Base-by-base conservation (phyloP, 2,797 vertebrate genomes). In the Nyctibius grandis region DNA sequence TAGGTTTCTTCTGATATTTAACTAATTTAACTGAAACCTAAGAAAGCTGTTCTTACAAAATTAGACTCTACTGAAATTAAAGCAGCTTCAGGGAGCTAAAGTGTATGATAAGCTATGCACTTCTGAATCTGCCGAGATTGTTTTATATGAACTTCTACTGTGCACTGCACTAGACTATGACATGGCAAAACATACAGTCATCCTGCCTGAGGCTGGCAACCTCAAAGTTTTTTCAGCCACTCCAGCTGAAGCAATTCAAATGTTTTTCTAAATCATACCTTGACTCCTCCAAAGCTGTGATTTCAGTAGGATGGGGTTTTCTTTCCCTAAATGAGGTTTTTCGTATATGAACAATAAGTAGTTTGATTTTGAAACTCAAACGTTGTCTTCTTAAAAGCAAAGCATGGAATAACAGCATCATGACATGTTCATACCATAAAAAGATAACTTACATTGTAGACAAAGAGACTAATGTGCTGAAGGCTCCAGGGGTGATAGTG, bases 401-500 rank as follows among this genome's bases (percentile, higher is more conserved):
- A 78, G n/a, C 44, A 42, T 1, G 5, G 53, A 76, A 63, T 33
- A 70, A 47, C 15, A 36, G 33, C 68, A 79, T 29, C 7, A 15
- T 3, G 33, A 9, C 9, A 26, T 0, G 9, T n/a, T 65, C 12
- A 8, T 40, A 42, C 13, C 23, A 15, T 4, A 26, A 64, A 23
- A 44, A 83, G 44, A 19, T 13, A 68, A 98, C 98, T 98, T 95
- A 98, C 98, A 98, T 98, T 69, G 98, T 98, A 36, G 98, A 98
- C 89, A 98, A 94, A 67, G 98, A 98, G 73, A 98, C 98, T 9
- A 98, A 96, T 0, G 98, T 98, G 95, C 96, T 98, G 97, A 98
- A 98, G 95, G 98, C 98, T 79, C 98, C 98, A 0, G 98, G 98
- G n/a, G 97, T 98, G 95, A 98, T 98, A 60, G 98, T 98, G 92